Evolutionary conservation across 2,797 vertebrate species (phyloP).

Genomic region (Pelodytes ibericus): DNA sequence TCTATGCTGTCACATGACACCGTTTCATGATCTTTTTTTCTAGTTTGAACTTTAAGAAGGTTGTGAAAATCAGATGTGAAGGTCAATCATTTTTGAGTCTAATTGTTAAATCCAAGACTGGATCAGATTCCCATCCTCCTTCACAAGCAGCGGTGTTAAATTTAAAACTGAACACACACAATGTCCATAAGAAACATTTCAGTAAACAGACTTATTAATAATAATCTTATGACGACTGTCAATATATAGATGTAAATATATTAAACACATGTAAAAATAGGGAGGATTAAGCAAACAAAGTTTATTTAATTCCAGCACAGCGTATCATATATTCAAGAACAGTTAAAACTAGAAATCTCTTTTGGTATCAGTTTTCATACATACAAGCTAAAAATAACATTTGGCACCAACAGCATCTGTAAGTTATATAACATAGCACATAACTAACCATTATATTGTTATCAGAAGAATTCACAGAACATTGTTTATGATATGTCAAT

Average conservation of each 20-base stretch:
- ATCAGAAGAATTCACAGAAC: too few relatives aligned
- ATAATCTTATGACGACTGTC: slow-evolving; percentile 60
- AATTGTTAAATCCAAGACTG: slow-evolving; percentile 53
- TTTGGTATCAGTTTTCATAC: slow-evolving; percentile 8
- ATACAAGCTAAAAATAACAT: slow-evolving; percentile 10
- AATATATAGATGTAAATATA: slow-evolving; percentile 59
- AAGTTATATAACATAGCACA: neutral
- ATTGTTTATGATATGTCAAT: too few relatives aligned
- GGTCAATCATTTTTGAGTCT: slow-evolving; percentile 34
- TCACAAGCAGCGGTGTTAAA: slow-evolving; percentile 56
- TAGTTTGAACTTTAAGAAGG: neutral
- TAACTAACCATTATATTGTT: too few relatives aligned
- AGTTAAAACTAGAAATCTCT: slow-evolving; percentile 61
- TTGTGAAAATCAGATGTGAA: slow-evolving; percentile 19
- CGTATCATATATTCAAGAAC: slow-evolving; percentile 63
- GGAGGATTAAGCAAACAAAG: slow-evolving; percentile 64
- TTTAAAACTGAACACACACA: slow-evolving; percentile 62
- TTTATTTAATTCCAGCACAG: slow-evolving; percentile 63
- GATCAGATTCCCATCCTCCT: slow-evolving; percentile 58
- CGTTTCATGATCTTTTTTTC: too few relatives aligned
- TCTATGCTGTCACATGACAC: too few relatives aligned
- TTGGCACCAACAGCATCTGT: neutral
- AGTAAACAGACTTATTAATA: slow-evolving; percentile 68
- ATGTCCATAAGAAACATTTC: slow-evolving; percentile 60
- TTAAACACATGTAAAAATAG: slow-evolving; percentile 66